Conservation (phyloP, 1,140 invertebrate genomes). For the Brachionus calyciflorus region DNA sequence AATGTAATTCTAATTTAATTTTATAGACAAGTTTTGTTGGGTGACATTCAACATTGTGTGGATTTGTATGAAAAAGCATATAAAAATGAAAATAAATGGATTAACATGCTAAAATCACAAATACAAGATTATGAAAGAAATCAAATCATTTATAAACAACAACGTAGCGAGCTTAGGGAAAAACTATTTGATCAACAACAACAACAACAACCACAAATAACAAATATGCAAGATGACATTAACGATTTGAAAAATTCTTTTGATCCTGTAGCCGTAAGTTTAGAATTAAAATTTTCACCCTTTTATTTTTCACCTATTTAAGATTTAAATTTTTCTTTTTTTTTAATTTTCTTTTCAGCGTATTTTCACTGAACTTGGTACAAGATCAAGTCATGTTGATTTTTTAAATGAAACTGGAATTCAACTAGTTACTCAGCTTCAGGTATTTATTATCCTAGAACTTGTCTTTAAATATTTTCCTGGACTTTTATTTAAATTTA, state of each 20-base stretch:
- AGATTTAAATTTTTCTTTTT: background rate
- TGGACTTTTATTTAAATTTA: too few relatives aligned
- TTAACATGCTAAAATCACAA: background rate
- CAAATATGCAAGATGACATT: constrained; percentile 34
- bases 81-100: constrained; percentile 26
- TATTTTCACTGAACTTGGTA: constrained; percentile 26
- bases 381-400: constrained; percentile 13
- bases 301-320: constrained; percentile 30
- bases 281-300: background rate
- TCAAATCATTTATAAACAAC: constrained; percentile 16
- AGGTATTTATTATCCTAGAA: background rate
- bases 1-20: constrained; percentile 4
- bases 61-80: constrained; percentile 25
- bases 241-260: constrained; percentile 27
- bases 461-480: background rate
- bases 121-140: constrained; percentile 2
- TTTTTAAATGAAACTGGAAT: constrained; percentile 34
- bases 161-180: background rate
- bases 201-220: background rate
- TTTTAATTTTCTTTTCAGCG: background rate
- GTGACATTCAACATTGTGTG: constrained; percentile 24
- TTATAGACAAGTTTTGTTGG: constrained; percentile 16
- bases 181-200: constrained; percentile 7
- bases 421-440: constrained; percentile 17
- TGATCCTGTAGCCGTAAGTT: constrained; percentile 20